Evolutionary conservation across 2,797 vertebrate genomes (phyloP).

Genomic region (Pipistrellus pipistrellus): DNA sequence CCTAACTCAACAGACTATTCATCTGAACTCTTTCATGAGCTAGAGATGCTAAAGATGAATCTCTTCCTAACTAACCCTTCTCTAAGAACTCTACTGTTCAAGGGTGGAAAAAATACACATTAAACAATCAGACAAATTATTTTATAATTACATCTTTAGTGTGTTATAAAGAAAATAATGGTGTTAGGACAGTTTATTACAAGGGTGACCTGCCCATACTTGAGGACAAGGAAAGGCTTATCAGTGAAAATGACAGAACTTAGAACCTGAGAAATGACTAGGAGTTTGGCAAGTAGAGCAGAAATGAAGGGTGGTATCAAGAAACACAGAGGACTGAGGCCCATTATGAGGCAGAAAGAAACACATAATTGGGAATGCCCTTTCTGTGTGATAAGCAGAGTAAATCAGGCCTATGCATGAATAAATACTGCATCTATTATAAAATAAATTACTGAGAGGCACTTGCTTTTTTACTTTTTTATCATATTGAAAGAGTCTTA

Average conservation of each 20-base stretch:
- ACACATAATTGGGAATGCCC: background rate
- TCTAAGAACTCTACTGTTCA: background rate
- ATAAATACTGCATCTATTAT: background rate
- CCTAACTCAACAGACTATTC: background rate
- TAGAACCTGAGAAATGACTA: background rate
- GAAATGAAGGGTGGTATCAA: background rate
- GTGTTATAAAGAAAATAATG: background rate
- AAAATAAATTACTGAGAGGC: background rate
- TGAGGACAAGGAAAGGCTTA: background rate
- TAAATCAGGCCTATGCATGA: background rate
- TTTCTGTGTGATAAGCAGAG: background rate
- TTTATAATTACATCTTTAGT: background rate
- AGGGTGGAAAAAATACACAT: background rate
- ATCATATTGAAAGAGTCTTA: background rate
- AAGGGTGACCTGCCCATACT: background rate
- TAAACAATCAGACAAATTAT: background rate
- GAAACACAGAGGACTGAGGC: background rate
- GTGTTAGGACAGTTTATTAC: background rate
- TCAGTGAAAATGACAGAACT: background rate
- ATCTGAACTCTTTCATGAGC: background rate
- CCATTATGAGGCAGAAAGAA: background rate
- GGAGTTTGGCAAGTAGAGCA: background rate
- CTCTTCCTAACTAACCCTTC: background rate
- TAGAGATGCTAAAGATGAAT: background rate
- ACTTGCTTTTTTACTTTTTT: background rate